phyloP scores from a whole-genome alignment of 2,888 invertebrate genomes.

The Tachina lurida region DNA sequence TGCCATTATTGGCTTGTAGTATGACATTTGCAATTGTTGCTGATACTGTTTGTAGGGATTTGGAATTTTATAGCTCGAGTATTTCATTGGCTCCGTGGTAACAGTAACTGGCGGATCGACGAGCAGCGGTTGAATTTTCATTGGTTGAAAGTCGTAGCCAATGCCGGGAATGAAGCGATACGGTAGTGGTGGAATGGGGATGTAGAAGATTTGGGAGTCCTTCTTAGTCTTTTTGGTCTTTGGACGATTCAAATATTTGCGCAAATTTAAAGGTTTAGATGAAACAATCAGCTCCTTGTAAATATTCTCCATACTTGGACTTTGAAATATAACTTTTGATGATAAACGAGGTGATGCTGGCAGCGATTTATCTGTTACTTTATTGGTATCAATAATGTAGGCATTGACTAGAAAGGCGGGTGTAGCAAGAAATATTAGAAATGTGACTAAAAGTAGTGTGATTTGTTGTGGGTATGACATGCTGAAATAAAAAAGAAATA shows the following conservation, averaged over 20 bases:
- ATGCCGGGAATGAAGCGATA: conserved; percentile 93
- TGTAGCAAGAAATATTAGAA: conserved; percentile 48
- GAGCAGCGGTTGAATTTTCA: conserved; percentile 80
- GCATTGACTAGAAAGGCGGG: conserved; percentile 67
- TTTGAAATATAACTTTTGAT: conserved; percentile 77
- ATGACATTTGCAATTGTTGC: conserved; percentile 60
- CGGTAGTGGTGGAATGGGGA: conserved; percentile 92
- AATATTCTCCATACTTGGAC: conserved; percentile 80
- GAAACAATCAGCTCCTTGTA: conserved; percentile 80
- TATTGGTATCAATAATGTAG: conserved; percentile 64
- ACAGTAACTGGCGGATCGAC: conserved; percentile 42
- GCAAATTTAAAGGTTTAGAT: conserved; percentile 79
- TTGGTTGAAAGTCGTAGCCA: conserved; percentile 92
- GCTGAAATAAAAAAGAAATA: conserved; percentile 61
- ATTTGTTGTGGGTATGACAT: conserved; percentile 62
- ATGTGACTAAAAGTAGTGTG: conserved; percentile 35
- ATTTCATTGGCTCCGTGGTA: conserved; percentile 34
- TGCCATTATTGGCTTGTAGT: conserved; percentile 47
- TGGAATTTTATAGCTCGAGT: conserved; percentile 53
- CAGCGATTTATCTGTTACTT: conserved; percentile 70
- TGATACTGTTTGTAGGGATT: conserved; percentile 65
- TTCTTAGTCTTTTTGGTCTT: conserved; percentile 81
- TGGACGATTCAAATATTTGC: conserved; percentile 78
- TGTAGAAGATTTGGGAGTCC: conserved; percentile 93
- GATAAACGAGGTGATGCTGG: conserved; percentile 66